A percentile compares a stretch with the other conserved stretches of the same genome.
These are phyloP conservation scores for Nasua narica DNA, from an alignment of 2,797 vertebrate species.

Conservation along the genomic window DNA sequence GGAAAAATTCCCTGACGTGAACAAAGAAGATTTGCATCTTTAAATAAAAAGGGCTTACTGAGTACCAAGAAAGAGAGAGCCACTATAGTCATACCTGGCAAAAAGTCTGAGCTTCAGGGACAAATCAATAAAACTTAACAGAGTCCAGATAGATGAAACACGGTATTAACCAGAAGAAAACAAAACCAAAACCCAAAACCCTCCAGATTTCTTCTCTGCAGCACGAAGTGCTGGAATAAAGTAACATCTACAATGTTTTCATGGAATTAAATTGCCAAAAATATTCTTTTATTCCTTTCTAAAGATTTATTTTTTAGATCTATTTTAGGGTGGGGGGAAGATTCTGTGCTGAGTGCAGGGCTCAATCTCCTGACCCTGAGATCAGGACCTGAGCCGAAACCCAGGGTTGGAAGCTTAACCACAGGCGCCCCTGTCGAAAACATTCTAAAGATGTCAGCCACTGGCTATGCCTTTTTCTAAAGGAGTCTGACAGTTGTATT, in stretches of 20 bases:
- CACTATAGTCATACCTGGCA: fast-evolving
- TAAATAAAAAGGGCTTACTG: neutral
- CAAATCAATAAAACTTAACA: neutral
- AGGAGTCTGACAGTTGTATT: neutral
- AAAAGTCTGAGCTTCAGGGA: neutral
- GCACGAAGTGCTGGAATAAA: neutral
- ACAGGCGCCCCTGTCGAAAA: neutral
- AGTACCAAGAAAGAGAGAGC: neutral
- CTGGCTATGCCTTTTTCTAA: neutral
- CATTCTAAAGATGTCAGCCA: neutral
- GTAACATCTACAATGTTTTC: neutral
- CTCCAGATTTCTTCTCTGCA: neutral
- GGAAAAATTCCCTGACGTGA: neutral
- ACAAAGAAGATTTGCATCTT: neutral
- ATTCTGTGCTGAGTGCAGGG: neutral
- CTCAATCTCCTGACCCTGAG: neutral
- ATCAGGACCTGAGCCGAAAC: neutral
- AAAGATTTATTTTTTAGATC: neutral
- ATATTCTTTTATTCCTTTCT: neutral
- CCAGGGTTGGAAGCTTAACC: neutral
- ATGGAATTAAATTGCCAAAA: neutral
- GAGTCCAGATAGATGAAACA: neutral
- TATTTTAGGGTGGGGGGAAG: neutral
- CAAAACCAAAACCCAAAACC: neutral
- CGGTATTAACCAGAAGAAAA: neutral